Base-by-base conservation (phyloP, 1,140 invertebrate genomes). In the Dolichoris vasculosae region DNA sequence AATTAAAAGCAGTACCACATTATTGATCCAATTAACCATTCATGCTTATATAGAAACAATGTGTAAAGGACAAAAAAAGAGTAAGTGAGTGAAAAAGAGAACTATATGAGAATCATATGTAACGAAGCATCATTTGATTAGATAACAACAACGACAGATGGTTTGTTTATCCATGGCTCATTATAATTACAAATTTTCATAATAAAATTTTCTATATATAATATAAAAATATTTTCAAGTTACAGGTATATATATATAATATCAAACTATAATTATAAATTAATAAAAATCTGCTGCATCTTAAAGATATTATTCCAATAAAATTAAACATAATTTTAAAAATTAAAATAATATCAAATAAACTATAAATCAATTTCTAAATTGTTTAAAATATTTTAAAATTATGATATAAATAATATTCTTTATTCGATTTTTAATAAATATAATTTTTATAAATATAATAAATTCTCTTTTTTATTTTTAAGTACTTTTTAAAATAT, bases 1-100 rank as follows among this genome's bases (percentile, higher is more conserved):
- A 75, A 32, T 84, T 84, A 78, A 67, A 84, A 55, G 32, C 46
- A n/a, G 38, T 83, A 35, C 30, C 26, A 67, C 63, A 9, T 73
- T 51, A 8, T 38, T 40, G 32, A 38, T 79, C 20, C 40, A 2
- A n/a, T 11, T 35, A 30, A 9, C 38, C 51, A 6, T 8, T 6
- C 38, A 38, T 26, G 26, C 55, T 26, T 13, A 7, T 59, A 26
- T 2, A 59, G n/a, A n/a, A n/a, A n/a, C n/a, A n/a, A n/a, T n/a
- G n/a, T n/a, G n/a, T n/a, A n/a, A 59, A 2, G 11, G 15, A 67
- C 2, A 35, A 32, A 13, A 32, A 13, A 7, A 26, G 64, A 67
- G 69, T 20, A 35, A 76, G n/a, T 43, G 7, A 76, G 15, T 8
- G 40, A 76, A 15, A 51, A n/a, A 32, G 26, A 48, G 23, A 76